Conservation (phyloP, 2,797 vertebrate species). For the Gymnocypris eckloni region DNA sequence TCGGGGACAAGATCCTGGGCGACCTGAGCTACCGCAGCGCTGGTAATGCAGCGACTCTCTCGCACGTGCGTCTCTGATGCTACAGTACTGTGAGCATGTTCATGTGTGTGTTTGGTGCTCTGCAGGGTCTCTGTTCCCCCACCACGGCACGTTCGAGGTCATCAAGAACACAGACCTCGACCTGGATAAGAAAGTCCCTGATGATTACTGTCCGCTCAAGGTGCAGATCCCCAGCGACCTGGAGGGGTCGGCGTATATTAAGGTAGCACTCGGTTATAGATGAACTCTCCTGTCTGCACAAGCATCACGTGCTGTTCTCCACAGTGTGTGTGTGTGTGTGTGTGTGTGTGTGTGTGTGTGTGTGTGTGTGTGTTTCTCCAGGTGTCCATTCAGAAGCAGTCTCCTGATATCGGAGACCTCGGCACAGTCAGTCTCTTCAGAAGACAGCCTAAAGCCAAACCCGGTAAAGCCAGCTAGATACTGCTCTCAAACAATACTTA, state of each 20-base stretch:
- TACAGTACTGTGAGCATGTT: no score
- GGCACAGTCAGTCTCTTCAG: conserved; percentile 94
- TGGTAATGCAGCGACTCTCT: not conserved
- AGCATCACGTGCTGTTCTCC: not conserved
- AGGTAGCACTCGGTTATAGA: conserved; percentile 75
- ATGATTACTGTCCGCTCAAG: conserved; percentile 95
- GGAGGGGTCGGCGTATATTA: conserved; percentile 96
- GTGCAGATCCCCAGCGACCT: conserved; percentile 97
- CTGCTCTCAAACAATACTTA: not conserved
- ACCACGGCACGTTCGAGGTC: conserved; percentile 97
- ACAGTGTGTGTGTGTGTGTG: not conserved
- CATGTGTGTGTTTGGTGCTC: not conserved
- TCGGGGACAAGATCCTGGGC: conserved; percentile 97
- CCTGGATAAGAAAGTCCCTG: conserved; percentile 95
- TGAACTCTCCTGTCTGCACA: not conserved
- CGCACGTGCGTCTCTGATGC: no score
- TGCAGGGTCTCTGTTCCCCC: conserved; percentile 94
- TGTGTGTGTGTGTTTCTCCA: conserved; percentile 61
- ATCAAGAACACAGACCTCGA: conserved; percentile 99
- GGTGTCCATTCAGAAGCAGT: conserved; percentile 99
- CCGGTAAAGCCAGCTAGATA: conserved; percentile 71
- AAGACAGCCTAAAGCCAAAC: conserved; percentile 87
- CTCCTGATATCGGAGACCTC: conserved; percentile 95
- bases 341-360: conserved; percentile 9
- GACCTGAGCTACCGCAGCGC: conserved; percentile 96